Evolutionary conservation across 2,797 vertebrate genomes (phyloP).

Genomic region (Anguilla anguilla): DNA sequence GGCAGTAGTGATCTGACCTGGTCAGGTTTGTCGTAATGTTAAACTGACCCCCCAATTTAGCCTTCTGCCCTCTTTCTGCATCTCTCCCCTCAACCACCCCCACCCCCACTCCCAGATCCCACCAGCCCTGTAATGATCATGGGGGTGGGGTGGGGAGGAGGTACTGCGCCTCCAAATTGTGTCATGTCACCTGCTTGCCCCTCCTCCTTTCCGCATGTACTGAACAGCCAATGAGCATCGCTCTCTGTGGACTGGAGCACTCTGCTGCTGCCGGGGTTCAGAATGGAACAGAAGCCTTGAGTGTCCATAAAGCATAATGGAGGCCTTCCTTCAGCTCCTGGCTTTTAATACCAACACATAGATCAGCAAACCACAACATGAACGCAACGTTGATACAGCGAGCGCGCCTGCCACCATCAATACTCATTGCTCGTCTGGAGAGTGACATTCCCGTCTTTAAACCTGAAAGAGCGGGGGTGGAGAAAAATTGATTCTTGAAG

Average conservation of each 20-base stretch:
- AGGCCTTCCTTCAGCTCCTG: not conserved
- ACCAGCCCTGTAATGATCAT: not conserved
- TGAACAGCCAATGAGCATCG: slow-evolving; percentile 46
- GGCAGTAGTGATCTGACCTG: not conserved
- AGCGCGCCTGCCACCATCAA: not conserved
- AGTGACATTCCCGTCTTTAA: not conserved
- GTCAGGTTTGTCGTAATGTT: not conserved
- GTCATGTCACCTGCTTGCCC: not conserved
- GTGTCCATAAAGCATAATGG: not conserved
- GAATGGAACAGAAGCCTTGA: not conserved
- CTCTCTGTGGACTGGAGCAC: not conserved
- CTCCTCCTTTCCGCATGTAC: slow-evolving; percentile 24
- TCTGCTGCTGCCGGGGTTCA: not conserved
- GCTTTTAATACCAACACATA: not conserved
- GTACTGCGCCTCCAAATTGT: not conserved
- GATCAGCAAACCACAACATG: not conserved
- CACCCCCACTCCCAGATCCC: slow-evolving; percentile 43
- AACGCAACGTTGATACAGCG: not conserved
- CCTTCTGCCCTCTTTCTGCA: not conserved
- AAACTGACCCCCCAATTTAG: not conserved
- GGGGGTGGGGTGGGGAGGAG: not conserved
- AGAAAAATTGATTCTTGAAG: not conserved
- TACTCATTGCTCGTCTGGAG: not conserved
- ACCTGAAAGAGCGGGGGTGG: not conserved
- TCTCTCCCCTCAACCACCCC: slow-evolving; percentile 19